Evolutionary conservation across 2,888 invertebrate genomes (phyloP).

Genomic region (Lepidochrysops patricia): DNA sequence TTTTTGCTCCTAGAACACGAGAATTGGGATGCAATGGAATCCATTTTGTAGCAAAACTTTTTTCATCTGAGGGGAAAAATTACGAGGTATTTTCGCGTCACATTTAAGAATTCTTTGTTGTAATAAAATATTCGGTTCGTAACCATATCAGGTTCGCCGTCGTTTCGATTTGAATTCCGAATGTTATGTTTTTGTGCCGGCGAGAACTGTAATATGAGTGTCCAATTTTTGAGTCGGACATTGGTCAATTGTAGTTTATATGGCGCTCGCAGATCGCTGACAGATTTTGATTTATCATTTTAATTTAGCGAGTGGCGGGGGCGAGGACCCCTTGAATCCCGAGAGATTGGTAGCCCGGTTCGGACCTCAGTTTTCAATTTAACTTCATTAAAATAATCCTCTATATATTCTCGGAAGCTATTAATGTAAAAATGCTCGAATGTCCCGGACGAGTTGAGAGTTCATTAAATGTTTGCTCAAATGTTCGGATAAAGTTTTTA

Average conservation of each 20-base stretch:
- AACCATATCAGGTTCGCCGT: background rate
- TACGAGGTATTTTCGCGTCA: background rate
- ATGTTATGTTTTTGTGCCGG: background rate
- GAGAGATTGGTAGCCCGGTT: conserved; percentile 35
- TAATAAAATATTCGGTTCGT: background rate
- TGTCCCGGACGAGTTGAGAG: background rate
- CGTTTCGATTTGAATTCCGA: no score
- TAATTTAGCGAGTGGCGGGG: conserved; percentile 63
- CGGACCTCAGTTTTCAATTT: conserved; percentile 50
- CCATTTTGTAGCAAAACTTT: background rate
- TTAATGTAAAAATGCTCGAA: conserved; percentile 22
- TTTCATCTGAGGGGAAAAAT: background rate
- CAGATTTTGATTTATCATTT: conserved; percentile 71
- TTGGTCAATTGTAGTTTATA: conserved; percentile 13
- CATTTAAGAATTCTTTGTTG: background rate
- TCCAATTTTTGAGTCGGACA: conserved; percentile 8
- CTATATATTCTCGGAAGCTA: conserved; percentile 40
- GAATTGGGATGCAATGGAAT: background rate
- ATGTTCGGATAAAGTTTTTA: conserved; percentile 1
- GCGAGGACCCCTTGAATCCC: conserved; percentile 45
- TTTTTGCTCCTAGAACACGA: background rate
- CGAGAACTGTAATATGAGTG: conserved; percentile 2
- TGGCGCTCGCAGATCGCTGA: conserved; percentile 30
- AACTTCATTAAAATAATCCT: conserved; percentile 54
- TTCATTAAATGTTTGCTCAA: conserved; percentile 1